Percentiles rank a stretch among this genome's conserved stretches.
Evolutionary conservation across 2,113 vertebrate genomes (phyloP).

Genomic region (Hemibagrus wyckioides): DNA sequence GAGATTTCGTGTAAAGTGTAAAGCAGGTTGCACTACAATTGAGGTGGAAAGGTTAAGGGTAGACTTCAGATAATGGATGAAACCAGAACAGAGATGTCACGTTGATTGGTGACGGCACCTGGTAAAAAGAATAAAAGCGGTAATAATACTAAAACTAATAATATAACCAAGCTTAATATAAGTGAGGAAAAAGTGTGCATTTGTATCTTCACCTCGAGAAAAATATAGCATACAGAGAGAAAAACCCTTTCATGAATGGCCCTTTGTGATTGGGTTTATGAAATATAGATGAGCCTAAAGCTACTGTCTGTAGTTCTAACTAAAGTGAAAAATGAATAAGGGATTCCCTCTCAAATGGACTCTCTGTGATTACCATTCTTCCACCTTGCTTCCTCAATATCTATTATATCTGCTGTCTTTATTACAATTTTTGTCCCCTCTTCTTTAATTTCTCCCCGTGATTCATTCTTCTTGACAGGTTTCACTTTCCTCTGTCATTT

Average conservation of each 20-base stretch:
- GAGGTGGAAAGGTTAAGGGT: neutral
- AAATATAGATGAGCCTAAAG: conserved; percentile 16
- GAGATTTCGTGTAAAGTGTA: neutral
- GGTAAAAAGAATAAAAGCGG: neutral
- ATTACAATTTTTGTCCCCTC: neutral
- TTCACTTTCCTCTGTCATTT: neutral
- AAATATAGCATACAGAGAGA: neutral
- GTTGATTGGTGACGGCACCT: neutral
- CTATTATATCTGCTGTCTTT: neutral
- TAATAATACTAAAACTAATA: neutral
- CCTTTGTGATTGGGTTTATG: neutral
- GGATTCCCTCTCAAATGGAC: neutral
- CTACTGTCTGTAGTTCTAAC: neutral
- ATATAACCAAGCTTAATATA: neutral
- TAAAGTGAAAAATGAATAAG: neutral
- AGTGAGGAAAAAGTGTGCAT: neutral
- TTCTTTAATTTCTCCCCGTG: neutral
- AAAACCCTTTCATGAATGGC: neutral
- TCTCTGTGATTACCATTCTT: neutral
- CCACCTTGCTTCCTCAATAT: neutral
- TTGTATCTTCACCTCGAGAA: neutral
- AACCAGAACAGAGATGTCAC: neutral
- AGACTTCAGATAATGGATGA: neutral
- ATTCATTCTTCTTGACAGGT: neutral
- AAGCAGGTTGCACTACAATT: neutral